Conservation (phyloP, 2,888 invertebrate species). For the Dicranocentrus wangi region DNA sequence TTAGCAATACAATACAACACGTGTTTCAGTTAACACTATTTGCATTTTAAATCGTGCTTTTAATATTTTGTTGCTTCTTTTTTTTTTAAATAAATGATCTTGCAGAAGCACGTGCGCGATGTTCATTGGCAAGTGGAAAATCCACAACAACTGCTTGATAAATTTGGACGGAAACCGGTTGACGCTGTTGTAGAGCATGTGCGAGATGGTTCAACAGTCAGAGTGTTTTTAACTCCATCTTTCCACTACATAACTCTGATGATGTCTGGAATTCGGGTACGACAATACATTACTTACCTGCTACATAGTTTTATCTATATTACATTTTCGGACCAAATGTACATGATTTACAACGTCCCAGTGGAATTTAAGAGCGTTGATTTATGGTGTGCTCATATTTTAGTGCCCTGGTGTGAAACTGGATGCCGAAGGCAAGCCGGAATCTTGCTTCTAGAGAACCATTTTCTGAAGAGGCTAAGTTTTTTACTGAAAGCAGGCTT, state of each 20-base stretch:
- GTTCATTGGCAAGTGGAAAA: constrained; percentile 93
- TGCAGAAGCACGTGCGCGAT: constrained; percentile 84
- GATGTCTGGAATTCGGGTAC: constrained; percentile 92
- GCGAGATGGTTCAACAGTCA: constrained; percentile 95
- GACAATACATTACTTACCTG: constrained; percentile 68
- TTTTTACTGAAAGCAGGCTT: constrained; percentile 91
- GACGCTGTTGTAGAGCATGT: constrained; percentile 98
- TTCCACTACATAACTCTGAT: constrained; percentile 94
- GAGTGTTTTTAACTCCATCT: constrained; percentile 92
- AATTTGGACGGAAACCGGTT: constrained; percentile 88
- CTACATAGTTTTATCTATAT: too few relatives aligned
- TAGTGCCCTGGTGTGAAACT: constrained; percentile 82
- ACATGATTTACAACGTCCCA: too few relatives aligned
- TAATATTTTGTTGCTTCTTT: constrained; percentile 4
- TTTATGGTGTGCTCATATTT: constrained; percentile 15
- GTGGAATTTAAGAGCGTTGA: not conserved
- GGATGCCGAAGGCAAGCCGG: constrained; percentile 82
- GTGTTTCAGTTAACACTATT: too few relatives aligned
- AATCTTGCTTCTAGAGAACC: constrained; percentile 75
- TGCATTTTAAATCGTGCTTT: too few relatives aligned
- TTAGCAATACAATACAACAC: too few relatives aligned
- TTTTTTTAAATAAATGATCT: constrained; percentile 49
- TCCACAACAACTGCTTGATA: constrained; percentile 87
- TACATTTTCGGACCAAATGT: too few relatives aligned
- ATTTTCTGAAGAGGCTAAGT: constrained; percentile 93